A percentile compares a stretch with the other conserved stretches of the same genome.
phyloP scores from a whole-genome alignment of 2,113 vertebrate species.

The Malurus alboscapulatus region DNA sequence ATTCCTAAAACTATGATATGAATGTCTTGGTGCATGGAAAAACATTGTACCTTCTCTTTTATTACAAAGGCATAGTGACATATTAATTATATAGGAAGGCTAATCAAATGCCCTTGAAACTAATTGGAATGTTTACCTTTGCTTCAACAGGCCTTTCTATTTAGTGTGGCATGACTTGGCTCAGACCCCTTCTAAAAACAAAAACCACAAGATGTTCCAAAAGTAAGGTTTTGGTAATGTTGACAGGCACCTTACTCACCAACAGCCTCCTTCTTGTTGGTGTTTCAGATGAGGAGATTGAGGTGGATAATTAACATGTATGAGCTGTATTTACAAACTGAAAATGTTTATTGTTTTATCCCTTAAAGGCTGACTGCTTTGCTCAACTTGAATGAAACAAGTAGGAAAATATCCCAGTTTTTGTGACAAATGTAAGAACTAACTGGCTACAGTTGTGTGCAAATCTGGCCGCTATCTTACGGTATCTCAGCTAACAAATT shows the following conservation, averaged over 20 bases:
- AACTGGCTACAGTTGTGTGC: background rate
- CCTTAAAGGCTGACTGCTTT: background rate
- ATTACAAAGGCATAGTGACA: background rate
- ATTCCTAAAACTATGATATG: background rate
- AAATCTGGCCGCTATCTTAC: background rate
- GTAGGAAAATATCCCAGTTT: background rate
- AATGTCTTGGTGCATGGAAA: background rate
- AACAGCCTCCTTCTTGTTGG: background rate
- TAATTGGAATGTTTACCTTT: background rate
- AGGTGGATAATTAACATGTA: background rate
- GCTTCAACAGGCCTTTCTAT: background rate
- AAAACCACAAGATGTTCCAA: background rate
- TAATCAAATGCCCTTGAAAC: background rate
- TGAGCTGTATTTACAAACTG: background rate
- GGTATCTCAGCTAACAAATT: background rate
- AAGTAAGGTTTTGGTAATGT: background rate
- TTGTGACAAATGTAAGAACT: background rate
- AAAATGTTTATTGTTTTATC: background rate
- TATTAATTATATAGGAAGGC: background rate
- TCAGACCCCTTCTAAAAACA: background rate
- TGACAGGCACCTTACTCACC: background rate
- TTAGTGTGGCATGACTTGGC: background rate
- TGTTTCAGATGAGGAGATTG: background rate
- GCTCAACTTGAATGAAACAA: background rate
- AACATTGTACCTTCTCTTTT: background rate